phyloP scores from a whole-genome alignment of 2,888 invertebrate genomes.

The Galeopsomyia nigrocyanea region DNA sequence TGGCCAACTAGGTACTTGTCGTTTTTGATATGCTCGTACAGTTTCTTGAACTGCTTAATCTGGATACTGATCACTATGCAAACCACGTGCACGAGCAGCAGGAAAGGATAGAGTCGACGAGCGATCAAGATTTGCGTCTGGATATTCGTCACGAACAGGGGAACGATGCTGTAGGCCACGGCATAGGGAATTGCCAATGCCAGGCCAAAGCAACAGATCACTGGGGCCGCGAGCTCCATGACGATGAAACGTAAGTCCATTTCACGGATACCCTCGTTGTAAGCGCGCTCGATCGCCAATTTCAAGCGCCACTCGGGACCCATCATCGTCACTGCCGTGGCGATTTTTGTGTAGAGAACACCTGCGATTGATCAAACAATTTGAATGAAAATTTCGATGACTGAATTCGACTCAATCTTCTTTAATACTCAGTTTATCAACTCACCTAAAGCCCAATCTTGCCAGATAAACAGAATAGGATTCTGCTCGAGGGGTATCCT shows the following conservation, averaged over 20 bases:
- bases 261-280: conserved; percentile 92
- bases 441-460: conserved; percentile 95
- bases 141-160: conserved; percentile 76
- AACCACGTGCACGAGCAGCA: conserved; percentile 80
- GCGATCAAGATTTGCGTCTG: conserved; percentile 82
- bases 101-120: conserved; percentile 90
- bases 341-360: conserved; percentile 96
- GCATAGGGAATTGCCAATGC: conserved; percentile 95
- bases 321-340: conserved; percentile 97
- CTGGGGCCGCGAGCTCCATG: conserved; percentile 88
- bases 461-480: conserved; percentile 89
- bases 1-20: conserved; percentile 98
- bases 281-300: conserved; percentile 91
- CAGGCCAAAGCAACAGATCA: conserved; percentile 89
- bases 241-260: conserved; percentile 92
- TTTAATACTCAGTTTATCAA: neutral
- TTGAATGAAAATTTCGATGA: too few species aligned
- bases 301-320: conserved; percentile 97
- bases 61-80: conserved; percentile 84
- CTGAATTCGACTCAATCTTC: neutral
- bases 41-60: conserved; percentile 91
- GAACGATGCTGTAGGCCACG: conserved; percentile 83
- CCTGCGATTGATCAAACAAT: conserved; percentile 29
- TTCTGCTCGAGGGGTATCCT: conserved; percentile 93
- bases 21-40: conserved; percentile 98